Conservation (phyloP, 2,113 vertebrate species). For the Raja brachyura region DNA sequence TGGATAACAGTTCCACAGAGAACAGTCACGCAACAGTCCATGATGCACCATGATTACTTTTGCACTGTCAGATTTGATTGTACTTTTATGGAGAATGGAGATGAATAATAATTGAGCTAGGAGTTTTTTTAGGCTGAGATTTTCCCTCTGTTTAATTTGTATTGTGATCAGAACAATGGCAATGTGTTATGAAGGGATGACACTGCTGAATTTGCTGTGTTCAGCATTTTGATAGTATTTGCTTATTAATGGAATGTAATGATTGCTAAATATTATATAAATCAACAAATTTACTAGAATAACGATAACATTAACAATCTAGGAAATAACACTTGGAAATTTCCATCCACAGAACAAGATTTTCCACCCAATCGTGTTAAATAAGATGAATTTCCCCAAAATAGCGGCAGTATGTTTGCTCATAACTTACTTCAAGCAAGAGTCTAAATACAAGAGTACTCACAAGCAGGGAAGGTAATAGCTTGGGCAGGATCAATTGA, state of each 20-base stretch:
- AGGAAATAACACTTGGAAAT: background rate
- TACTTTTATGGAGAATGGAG: too few relatives aligned
- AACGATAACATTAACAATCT: background rate
- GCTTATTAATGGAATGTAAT: background rate
- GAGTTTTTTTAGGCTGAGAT: background rate
- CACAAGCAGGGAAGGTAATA: too few relatives aligned
- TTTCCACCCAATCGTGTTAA: background rate
- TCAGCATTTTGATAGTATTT: background rate
- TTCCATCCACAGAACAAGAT: background rate
- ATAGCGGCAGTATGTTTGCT: background rate
- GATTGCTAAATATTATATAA: background rate
- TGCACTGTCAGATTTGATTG: too few relatives aligned
- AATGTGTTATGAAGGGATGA: background rate
- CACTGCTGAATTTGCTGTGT: background rate
- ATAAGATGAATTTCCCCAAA: background rate
- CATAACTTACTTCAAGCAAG: too few relatives aligned
- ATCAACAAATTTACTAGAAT: background rate
- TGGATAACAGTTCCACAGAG: too few relatives aligned
- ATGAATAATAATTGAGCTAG: background rate
- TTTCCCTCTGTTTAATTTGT: background rate
- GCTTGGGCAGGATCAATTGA: background rate
- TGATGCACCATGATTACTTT: too few relatives aligned
- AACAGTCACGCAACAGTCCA: too few relatives aligned
- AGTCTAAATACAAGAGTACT: too few relatives aligned
- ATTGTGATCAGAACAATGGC: background rate